These are phyloP conservation scores for Rhabdomys dilectus DNA, from an alignment of 2,113 vertebrate species.

Conservation along the genomic window DNA sequence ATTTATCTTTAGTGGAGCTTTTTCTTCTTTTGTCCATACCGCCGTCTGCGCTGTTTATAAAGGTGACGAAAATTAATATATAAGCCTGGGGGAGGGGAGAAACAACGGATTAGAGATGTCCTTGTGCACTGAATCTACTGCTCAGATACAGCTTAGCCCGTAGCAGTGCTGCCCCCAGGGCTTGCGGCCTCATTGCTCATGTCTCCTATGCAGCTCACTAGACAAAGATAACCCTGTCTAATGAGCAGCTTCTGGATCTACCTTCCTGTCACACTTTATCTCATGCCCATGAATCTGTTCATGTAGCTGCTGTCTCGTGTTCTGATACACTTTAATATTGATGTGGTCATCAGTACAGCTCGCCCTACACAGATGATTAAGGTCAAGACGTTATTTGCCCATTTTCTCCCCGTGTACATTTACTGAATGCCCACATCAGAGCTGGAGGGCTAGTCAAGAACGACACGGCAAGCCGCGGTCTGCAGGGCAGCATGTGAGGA, in stretches of 20 bases:
- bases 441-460: background rate
- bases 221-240: background rate
- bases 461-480: background rate
- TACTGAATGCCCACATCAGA: slow-evolving; percentile 37
- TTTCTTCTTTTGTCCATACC: slow-evolving; percentile 93
- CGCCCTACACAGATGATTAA: background rate
- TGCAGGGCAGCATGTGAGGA: slow-evolving; percentile 1
- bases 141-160: background rate
- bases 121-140: background rate
- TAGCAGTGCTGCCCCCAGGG: background rate
- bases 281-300: background rate
- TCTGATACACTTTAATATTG: background rate
- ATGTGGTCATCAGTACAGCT: background rate
- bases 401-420: background rate
- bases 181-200: background rate
- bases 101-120: slow-evolving; percentile 15
- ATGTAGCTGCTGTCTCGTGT: background rate
- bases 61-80: slow-evolving; percentile 94
- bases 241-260: background rate
- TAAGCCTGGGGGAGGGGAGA: slow-evolving; percentile 85
- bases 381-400: background rate
- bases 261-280: background rate
- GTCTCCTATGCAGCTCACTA: background rate
- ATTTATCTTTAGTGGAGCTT: slow-evolving; percentile 90
- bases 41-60: slow-evolving; percentile 94